Evolutionary conservation across 23 tunicate genomes (phyloP).

Genomic region (Pegea sp.): DNA sequence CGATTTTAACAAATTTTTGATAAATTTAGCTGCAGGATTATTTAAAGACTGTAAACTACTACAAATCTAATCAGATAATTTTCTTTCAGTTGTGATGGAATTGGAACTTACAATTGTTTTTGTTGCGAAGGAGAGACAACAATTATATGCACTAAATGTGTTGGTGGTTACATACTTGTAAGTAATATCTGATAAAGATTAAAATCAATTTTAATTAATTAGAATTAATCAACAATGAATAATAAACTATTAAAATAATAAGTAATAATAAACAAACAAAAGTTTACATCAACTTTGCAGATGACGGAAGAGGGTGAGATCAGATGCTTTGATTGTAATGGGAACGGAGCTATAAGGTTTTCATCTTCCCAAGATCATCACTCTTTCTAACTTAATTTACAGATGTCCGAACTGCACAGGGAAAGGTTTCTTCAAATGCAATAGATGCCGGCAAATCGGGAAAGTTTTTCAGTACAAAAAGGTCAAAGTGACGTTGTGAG

Average conservation of each 20-base stretch:
- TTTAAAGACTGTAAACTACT: background rate
- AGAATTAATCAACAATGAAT: background rate
- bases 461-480: background rate
- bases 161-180: background rate
- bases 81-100: background rate
- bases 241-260: background rate
- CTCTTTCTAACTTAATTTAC: background rate
- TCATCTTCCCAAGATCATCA: background rate
- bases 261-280: too few relatives aligned
- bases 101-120: background rate
- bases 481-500: background rate
- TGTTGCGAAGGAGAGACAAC: background rate
- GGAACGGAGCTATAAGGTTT: background rate
- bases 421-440: background rate
- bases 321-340: background rate
- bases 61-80: too few relatives aligned
- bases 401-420: background rate
- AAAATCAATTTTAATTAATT: background rate
- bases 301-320: background rate
- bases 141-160: background rate
- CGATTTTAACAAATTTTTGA: too few relatives aligned
- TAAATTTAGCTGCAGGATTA: background rate
- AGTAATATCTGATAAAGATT: slow-evolving; percentile 1
- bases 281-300: background rate
- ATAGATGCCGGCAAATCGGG: background rate